Evolutionary conservation across 1,140 invertebrate species (phyloP), one percentile per base, ranked within the genome.

Genomic region (Heliconius himera): DNA sequence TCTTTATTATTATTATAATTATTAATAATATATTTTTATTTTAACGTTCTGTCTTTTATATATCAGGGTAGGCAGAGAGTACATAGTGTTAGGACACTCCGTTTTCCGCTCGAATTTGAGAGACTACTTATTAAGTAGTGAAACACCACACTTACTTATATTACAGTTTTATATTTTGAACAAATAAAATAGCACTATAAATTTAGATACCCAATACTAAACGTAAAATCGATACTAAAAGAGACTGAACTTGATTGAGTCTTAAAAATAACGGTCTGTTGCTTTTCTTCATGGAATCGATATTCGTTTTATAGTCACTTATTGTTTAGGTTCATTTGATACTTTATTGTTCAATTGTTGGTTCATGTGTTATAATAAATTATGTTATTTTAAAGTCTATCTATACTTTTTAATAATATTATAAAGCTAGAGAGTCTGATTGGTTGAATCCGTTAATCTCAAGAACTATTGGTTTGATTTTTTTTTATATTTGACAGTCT

Each of bases 231-330:
- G 22, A 29, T 29, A 66, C 60, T 66, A 29, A 66, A 66, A 66
- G 60, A 29, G 13, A 66, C 60, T 29, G 56, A 60, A 60, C 56
- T 66, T 66, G 54, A 75, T 75, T 75, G 74, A 75, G 54, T 75
- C 33, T 75, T 75, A 33, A 66, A 75, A 36, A 51, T 3, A 66
- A 75, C 74, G 74, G 74, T 66, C 38, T 54, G 49, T 54, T 26
- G 73, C 16, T 33, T 74, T 33, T 54, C 41, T 38, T 26, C 29
- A 60, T 66, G 74, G 49, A 29, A 66, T 36, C 60, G 74, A 66
- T 75, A n/a, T 66, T 18, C 60, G 74, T 41, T 75, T 66, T 75
- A 66, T 75, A 66, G 33, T n/a, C n/a, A 75, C 13, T 41, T 4
- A 38, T 75, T 56, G 22, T 66, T 75, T 26, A 75, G 16, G 11